Conservation (phyloP, 1,140 invertebrate species). For the Calycopis cecrops region DNA sequence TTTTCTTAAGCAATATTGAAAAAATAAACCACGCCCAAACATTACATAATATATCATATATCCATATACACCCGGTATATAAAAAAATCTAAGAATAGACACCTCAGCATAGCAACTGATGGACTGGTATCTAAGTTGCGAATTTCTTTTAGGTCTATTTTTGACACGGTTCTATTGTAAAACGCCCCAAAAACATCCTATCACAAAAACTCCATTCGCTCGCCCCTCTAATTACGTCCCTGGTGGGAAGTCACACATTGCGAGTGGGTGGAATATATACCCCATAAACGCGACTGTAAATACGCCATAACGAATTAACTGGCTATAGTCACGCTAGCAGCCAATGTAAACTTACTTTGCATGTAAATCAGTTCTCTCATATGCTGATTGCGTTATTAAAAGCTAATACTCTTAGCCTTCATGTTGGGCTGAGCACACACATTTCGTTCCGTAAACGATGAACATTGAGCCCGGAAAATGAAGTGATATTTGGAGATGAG, state of each 20-base stretch:
- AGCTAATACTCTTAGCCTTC: neutral
- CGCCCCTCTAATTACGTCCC: neutral
- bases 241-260: neutral
- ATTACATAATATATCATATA: no score
- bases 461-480: no score
- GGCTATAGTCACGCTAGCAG: conserved; percentile 2
- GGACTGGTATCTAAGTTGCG: no score
- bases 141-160: no score
- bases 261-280: neutral
- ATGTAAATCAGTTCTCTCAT: conserved; percentile 7
- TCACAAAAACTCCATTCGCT: neutral
- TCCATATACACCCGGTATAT: no score
- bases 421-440: neutral
- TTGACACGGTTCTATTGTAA: neutral
- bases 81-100: no score
- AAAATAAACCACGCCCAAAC: no score
- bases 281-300: no score
- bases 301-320: neutral
- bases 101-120: no score
- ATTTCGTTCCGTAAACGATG: no score
- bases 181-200: neutral
- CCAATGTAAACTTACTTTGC: conserved; percentile 11
- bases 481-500: no score
- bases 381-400: neutral
- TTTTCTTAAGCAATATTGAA: no score